phyloP scores from a whole-genome alignment of 2,113 vertebrate species.

The Pavo muticus region DNA sequence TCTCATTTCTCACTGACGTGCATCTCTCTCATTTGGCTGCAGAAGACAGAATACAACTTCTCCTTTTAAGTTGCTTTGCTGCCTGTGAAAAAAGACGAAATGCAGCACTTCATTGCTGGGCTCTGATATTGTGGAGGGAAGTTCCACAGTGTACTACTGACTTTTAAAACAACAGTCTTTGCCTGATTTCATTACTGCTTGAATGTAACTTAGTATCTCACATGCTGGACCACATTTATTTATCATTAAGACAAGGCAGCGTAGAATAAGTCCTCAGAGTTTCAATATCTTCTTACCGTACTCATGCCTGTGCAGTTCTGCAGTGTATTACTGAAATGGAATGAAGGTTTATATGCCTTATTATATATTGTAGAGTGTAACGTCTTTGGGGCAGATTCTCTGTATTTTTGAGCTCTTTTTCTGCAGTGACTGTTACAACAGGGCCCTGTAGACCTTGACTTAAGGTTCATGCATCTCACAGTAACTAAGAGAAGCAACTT shows the following conservation, averaged over 20 bases:
- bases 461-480: background rate
- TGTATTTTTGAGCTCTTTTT: background rate
- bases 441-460: background rate
- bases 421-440: accelerated
- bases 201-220: background rate
- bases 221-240: background rate
- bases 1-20: background rate
- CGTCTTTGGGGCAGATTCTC: background rate
- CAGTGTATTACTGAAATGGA: background rate
- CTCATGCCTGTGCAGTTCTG: background rate
- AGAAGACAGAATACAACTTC: conserved; percentile 25
- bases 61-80: conserved; percentile 10
- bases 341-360: background rate
- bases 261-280: background rate
- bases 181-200: conserved; percentile 9
- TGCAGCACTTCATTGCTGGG: background rate
- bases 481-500: background rate
- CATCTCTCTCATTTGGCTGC: background rate
- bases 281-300: background rate
- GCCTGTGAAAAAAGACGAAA: background rate
- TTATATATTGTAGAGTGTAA: background rate
- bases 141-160: background rate
- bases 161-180: conserved; percentile 29
- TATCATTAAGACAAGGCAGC: background rate
- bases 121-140: background rate